Evolutionary conservation across 1,140 invertebrate genomes (phyloP).

Genomic region (Elymnias hypermnestra): DNA sequence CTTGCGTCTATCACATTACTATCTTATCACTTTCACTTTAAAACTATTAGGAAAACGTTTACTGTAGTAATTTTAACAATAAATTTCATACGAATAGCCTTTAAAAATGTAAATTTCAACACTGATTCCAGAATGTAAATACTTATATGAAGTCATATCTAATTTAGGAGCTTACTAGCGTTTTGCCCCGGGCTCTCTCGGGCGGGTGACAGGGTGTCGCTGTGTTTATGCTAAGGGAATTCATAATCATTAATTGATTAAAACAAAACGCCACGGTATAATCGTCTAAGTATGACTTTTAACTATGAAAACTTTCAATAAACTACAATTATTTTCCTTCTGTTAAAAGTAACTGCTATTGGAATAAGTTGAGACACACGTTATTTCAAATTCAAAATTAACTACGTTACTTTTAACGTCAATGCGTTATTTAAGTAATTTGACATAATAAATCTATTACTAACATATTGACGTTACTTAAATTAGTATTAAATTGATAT

Average conservation of each 20-base stretch:
- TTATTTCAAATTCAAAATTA: not conserved
- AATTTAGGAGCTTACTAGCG: conserved; percentile 73
- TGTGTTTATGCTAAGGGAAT: conserved; percentile 64
- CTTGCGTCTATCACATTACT: no score
- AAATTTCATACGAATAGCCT: no score
- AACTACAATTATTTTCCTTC: no score
- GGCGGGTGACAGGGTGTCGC: conserved; percentile 73
- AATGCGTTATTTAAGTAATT: not conserved
- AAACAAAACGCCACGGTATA: conserved; percentile 6
- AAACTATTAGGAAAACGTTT: no score
- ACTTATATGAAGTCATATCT: conserved; percentile 70
- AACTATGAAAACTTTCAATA: not conserved
- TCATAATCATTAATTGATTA: conserved; percentile 17
- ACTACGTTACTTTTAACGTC: no score
- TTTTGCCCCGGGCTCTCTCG: conserved; percentile 65
- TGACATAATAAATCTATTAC: no score
- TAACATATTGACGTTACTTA: no score
- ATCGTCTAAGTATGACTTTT: conserved; percentile 8
- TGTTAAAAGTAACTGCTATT: not conserved
- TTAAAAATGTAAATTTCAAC: no score
- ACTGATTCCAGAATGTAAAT: conserved; percentile 31
- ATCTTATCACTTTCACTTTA: no score
- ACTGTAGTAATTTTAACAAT: no score
- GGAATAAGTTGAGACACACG: no score
- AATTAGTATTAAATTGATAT: no score